Evolutionary conservation across 2,888 invertebrate genomes (phyloP).

Genomic region (Euproctis similis): DNA sequence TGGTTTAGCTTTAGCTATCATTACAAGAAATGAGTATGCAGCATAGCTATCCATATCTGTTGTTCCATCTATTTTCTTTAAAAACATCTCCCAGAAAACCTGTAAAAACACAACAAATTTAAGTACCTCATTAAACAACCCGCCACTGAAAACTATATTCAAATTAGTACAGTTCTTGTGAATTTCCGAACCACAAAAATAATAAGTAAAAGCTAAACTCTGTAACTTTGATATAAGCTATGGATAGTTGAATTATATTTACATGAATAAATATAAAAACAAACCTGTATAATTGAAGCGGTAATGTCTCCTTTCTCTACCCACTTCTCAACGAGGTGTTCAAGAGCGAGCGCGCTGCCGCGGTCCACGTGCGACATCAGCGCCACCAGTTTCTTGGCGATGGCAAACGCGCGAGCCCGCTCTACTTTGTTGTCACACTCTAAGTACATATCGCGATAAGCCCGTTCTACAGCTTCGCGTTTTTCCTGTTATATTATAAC

Average conservation of each 20-base stretch:
- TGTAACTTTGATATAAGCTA: too few relatives aligned
- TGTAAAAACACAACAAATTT: too few relatives aligned
- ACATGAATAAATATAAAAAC: too few relatives aligned
- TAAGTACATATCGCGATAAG: constrained; percentile 84
- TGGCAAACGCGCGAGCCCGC: constrained; percentile 56
- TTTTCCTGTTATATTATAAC: constrained; percentile 72
- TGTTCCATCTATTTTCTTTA: constrained; percentile 81
- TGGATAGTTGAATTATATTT: too few relatives aligned
- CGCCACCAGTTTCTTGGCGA: constrained; percentile 44
- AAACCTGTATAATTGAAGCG: constrained; percentile 63
- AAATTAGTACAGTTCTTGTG: too few relatives aligned
- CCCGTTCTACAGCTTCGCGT: constrained; percentile 83
- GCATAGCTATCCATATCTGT: constrained; percentile 82
- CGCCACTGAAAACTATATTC: too few relatives aligned
- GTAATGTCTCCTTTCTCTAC: constrained; percentile 56
- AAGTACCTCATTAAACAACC: too few relatives aligned
- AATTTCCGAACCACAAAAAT: too few relatives aligned
- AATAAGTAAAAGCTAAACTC: too few relatives aligned
- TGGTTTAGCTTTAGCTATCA: constrained; percentile 79
- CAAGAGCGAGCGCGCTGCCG: constrained; percentile 58
- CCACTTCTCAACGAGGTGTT: constrained; percentile 61
- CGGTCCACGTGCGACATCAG: constrained; percentile 47
- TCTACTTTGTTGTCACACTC: constrained; percentile 66
- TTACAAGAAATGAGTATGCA: constrained; percentile 85
- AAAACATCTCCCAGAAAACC: constrained; percentile 90